Conservation (phyloP, 1,140 invertebrate genomes). For the Drosophila gunungcola region DNA sequence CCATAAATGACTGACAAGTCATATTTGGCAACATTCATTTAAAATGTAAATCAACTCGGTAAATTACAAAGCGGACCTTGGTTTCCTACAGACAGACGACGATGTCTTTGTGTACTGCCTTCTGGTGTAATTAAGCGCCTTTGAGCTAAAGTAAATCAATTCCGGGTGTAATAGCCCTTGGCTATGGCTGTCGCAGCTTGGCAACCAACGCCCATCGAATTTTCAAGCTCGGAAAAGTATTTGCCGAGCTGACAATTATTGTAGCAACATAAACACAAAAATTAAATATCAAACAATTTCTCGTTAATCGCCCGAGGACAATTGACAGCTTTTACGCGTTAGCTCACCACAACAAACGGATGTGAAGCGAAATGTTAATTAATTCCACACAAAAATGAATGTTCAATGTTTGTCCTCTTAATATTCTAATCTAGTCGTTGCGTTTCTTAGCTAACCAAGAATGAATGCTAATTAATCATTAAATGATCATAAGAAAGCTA, state of each 20-base stretch:
- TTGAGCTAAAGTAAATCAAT: constrained; percentile 58
- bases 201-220: constrained; percentile 24
- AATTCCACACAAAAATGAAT: constrained; percentile 3
- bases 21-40: constrained; percentile 55
- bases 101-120: constrained; percentile 1
- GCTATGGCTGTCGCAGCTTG: constrained; percentile 52
- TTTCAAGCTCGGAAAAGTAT: constrained; percentile 17
- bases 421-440: too few relatives aligned
- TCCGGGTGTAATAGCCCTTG: constrained; percentile 52
- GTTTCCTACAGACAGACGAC: constrained; percentile 3
- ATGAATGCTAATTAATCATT: too few relatives aligned
- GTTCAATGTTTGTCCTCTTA: not conserved
- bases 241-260: constrained; percentile 52
- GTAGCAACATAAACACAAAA: constrained; percentile 42
- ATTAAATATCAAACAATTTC: constrained; percentile 63
- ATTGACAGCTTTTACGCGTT: constrained; percentile 27
- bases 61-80: constrained; percentile 28
- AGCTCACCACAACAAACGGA: constrained; percentile 4
- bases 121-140: constrained; percentile 46
- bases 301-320: constrained; percentile 15
- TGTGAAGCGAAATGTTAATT: constrained; percentile 38
- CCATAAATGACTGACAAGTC: constrained; percentile 32
- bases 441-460: too few relatives aligned
- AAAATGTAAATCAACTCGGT: constrained; percentile 37
- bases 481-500: too few relatives aligned